Base-by-base conservation (phyloP, 2,888 invertebrate species). In the Epirrhoe tristata region DNA sequence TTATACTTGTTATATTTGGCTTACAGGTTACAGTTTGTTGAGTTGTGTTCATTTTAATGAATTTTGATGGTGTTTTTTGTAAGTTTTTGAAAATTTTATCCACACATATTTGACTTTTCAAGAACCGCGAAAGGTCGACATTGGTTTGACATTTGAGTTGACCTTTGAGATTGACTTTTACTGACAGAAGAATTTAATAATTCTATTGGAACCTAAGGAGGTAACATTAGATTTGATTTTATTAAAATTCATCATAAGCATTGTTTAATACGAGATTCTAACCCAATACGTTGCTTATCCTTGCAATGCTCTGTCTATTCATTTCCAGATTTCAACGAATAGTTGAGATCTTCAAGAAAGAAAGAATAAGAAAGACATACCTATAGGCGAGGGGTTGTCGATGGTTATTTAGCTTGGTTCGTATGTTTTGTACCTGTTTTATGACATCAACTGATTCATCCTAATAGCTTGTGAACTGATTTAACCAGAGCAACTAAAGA, bases 11-110 rank as follows among this genome's bases (percentile, higher is more conserved):
- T 1, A 43, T 14, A 48, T 16, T 16, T 6, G 48, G 48, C 14
- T 48, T 48, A 16, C 14, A 48, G 2, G 10, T 36, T 58, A 36
- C n/a, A 14, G 34, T 7, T 10, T 14, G 5, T 34, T 43, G 12
- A 12, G 54, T 54, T 48, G 5, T 34, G 46, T 54, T 61, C 46
- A 55, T 61, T 54, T 48, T 55, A 31, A 16, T 14, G 48, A 6
- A 57, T 57, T 56, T 56, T 56, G n/a, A 8, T 31, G 31, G 31
- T 57, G 8, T 5, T 57, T n/a, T 31, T 57, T 57, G 14, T 48
- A 8, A 46, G 10, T 57, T 43, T 24, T 10, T 43, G 3, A 43
- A 12, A 12, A 12, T 43, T 43, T 43, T 43, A 5, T 43, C 0
- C 7, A 8, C 8, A 43, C 39, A 43, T 43, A 12, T 43, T 43